Evolutionary conservation across 1,140 invertebrate species (phyloP).

Genomic region (Propsilocerus akamusi): DNA sequence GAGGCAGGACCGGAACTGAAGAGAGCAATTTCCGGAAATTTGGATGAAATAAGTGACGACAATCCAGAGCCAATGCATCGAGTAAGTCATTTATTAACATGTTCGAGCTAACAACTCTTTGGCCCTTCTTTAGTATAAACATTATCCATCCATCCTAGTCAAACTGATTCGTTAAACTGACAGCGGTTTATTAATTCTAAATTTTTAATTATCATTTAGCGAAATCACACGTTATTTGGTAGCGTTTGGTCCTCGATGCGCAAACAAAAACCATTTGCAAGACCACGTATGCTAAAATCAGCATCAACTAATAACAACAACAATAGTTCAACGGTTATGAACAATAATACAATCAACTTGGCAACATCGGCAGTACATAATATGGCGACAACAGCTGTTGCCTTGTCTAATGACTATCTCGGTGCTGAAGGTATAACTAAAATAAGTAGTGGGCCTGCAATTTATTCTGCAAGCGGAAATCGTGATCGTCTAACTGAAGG

Average conservation of each 20-base stretch:
- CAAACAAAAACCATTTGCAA: slow-evolving; percentile 22
- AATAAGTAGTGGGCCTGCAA: background rate
- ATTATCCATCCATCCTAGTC: background rate
- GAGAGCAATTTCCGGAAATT: slow-evolving; percentile 89
- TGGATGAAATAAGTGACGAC: slow-evolving; percentile 79
- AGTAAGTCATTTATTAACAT: slow-evolving; percentile 33
- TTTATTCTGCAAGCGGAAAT: too few relatives aligned
- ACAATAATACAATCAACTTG: slow-evolving; percentile 6
- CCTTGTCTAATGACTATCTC: background rate
- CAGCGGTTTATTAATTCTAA: background rate
- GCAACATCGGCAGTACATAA: background rate
- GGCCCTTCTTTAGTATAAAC: background rate
- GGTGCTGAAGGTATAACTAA: slow-evolving; percentile 27
- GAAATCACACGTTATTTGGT: slow-evolving; percentile 93
- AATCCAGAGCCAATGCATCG: slow-evolving; percentile 88
- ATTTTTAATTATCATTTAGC: slow-evolving; percentile 31
- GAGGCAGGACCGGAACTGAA: slow-evolving; percentile 96
- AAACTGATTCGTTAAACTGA: slow-evolving; percentile 2
- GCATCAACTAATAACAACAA: slow-evolving; percentile 17
- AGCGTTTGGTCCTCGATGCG: slow-evolving; percentile 84
- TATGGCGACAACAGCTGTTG: background rate
- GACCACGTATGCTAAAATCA: slow-evolving; percentile 15
- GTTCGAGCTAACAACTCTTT: too few relatives aligned
- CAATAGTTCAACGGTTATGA: slow-evolving; percentile 2
- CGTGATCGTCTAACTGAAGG: slow-evolving; percentile 35